These are phyloP conservation scores for Heliconius cydno DNA, from an alignment of 2,888 invertebrate genomes.

Conservation along the genomic window DNA sequence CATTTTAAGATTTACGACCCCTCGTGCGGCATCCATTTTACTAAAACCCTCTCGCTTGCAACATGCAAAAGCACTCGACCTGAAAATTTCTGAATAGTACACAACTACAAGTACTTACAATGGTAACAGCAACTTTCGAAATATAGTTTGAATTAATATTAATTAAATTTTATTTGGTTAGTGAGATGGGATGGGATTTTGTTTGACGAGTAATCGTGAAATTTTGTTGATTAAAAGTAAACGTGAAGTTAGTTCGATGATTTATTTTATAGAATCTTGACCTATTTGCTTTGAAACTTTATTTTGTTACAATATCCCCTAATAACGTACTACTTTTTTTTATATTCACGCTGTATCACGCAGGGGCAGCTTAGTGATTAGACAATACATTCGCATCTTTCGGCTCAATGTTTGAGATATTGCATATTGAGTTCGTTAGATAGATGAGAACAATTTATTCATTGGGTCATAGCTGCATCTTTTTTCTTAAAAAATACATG, in stretches of 20 bases:
- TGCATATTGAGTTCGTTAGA: neutral
- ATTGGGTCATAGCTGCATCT: too few relatives aligned
- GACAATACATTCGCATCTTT: neutral
- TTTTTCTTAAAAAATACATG: too few relatives aligned
- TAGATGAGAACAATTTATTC: too few relatives aligned
- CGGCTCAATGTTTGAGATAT: neutral
- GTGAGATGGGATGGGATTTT: neutral
- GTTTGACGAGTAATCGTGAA: neutral
- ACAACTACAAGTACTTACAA: constrained; percentile 51
- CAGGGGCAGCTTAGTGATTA: neutral
- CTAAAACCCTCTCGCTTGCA: constrained; percentile 68
- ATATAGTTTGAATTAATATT: constrained; percentile 60
- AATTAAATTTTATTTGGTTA: constrained; percentile 29
- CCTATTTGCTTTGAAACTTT: neutral
- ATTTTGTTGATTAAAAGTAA: constrained; percentile 4
- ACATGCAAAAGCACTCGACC: constrained; percentile 76
- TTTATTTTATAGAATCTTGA: neutral
- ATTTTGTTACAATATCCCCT: neutral
- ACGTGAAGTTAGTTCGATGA: neutral
- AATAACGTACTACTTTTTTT: neutral
- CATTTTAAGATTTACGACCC: constrained; percentile 70
- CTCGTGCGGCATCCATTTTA: constrained; percentile 66
- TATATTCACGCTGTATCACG: neutral
- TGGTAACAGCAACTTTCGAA: constrained; percentile 54
- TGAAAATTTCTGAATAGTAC: constrained; percentile 62